Conservation (phyloP, 2,113 vertebrate species). For the Saccopteryx leptura region DNA sequence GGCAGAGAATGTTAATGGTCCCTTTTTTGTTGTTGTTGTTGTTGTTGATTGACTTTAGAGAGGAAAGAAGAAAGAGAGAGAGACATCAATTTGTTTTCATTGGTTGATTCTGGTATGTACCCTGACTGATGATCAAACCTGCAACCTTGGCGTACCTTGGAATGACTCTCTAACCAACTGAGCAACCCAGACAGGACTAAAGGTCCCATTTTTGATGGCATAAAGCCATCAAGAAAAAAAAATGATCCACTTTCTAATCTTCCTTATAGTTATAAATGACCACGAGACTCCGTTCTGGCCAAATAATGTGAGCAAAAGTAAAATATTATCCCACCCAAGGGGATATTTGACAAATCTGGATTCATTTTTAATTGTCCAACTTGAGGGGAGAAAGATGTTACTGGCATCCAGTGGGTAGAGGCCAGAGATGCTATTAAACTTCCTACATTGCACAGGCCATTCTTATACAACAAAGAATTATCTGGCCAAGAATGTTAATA, state of each 20-base stretch:
- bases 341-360: neutral
- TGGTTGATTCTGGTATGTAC: too few species aligned
- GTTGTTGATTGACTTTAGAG: too few species aligned
- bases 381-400: neutral
- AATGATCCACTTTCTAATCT: neutral
- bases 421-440: neutral
- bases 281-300: neutral
- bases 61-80: too few species aligned
- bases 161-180: too few species aligned
- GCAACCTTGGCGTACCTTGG: too few species aligned
- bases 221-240: neutral
- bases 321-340: neutral
- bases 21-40: neutral
- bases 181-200: neutral
- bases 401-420: neutral
- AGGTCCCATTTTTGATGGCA: constrained; percentile 1
- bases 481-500: neutral
- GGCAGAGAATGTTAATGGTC: neutral
- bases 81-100: too few species aligned
- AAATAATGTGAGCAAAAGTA: neutral
- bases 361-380: neutral
- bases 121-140: too few species aligned
- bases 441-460: neutral
- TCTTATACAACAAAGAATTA: neutral
- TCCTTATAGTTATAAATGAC: neutral